Evolutionary conservation across 30 jellyfish, hydroid and myxozoan genomes (phyloP).

Genomic region (Hydra vulgaris): DNA sequence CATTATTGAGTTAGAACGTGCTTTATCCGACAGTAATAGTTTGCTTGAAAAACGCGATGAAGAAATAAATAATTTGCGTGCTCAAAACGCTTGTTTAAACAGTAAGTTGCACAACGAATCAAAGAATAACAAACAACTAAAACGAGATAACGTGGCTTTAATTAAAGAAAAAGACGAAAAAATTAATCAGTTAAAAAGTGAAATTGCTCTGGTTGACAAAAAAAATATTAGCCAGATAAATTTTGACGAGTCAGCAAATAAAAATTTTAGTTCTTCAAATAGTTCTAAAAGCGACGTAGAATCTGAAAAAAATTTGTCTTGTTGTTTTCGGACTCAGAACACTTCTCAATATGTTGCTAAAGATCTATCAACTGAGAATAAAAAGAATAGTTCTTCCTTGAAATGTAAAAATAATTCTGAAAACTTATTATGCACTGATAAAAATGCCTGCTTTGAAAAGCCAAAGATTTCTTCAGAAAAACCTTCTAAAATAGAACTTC

Average conservation of each 20-base stretch:
- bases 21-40: conserved; percentile 51
- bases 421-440: neutral
- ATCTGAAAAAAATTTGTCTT: neutral
- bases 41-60: conserved; percentile 46
- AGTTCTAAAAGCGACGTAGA: neutral
- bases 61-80: conserved; percentile 40
- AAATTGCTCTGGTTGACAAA: neutral
- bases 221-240: neutral
- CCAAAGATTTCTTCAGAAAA: neutral
- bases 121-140: conserved; percentile 16
- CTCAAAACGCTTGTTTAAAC: conserved; percentile 16
- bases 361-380: neutral
- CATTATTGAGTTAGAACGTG: conserved; percentile 65
- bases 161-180: conserved; percentile 23
- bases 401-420: neutral
- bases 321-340: neutral
- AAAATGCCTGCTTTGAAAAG: conserved; percentile 3
- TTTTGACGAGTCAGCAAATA: neutral
- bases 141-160: neutral
- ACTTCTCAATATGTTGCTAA: neutral
- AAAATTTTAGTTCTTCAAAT: neutral
- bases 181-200: conserved; percentile 17
- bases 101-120: conserved; percentile 27
- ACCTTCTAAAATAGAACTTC: conserved; percentile 40
- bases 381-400: neutral